Base-by-base conservation (phyloP, 2,113 vertebrate genomes). In the Bubalus kerabau region DNA sequence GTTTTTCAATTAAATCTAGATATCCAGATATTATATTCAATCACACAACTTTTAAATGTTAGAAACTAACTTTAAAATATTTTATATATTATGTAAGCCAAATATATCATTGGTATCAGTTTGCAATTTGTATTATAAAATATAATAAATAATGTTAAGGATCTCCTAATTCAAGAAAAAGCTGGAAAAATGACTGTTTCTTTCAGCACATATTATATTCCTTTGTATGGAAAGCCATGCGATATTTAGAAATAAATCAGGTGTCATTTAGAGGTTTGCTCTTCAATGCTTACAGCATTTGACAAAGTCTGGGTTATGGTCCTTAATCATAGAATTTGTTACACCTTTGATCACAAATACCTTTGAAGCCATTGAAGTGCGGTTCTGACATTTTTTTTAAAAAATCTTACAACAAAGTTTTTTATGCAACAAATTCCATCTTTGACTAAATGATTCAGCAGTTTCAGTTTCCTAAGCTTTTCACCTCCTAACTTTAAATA, bases 361-460 rank as follows among this genome's bases (percentile, higher is more conserved):
- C 81, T 96, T 64, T 97, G 85, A 91, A 94, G 36, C 32, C 56
- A 89, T 28, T 90, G 12, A 26, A 88, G 8, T 85, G 3, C 10
- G 62, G 8, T 57, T 54, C 12, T 59, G n/a, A 76, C 56, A 67
- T 43, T 80, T 93, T 62, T 62, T 12, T 0, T 36, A 89, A 74
- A 94, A 94, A 80, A n/a, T 60, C 24, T 52, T 88, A 67, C 81
- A 94, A 80, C 64, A 95, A 88, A 54, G 32, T 0, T 0, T 80
- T 80, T 74, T 97, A 95, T 80, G 19, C 50, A 96, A 92, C 87
- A 97, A 98, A 98, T 95, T 56, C 91, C 86, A 67, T 7, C 92
- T 97, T 96, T 96, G 74, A 97, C 97, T 36, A 67, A 67, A 90
- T 85, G 15, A 36, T 96, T 96, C 95, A 96, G 98, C 85, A 62